These are phyloP conservation scores for Albula goreensis DNA, from an alignment of 2,113 vertebrate species.

Conservation along the genomic window DNA sequence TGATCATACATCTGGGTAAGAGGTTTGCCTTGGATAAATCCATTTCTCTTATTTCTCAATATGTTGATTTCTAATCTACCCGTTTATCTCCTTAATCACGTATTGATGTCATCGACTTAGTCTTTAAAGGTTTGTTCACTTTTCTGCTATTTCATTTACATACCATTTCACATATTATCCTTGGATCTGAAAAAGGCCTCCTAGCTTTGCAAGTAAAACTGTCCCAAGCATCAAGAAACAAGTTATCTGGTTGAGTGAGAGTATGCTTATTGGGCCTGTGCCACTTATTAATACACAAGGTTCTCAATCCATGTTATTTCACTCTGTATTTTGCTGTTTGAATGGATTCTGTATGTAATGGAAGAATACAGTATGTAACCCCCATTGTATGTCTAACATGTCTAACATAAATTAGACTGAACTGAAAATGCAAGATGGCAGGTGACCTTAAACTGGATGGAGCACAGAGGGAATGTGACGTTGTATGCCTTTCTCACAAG, in stretches of 20 bases:
- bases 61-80: neutral
- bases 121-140: neutral
- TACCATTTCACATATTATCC: neutral
- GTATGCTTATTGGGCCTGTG: too few species aligned
- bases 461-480: constrained; percentile 2
- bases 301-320: too few species aligned
- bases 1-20: neutral
- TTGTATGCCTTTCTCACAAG: neutral
- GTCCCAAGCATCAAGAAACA: too few species aligned
- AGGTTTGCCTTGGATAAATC: neutral
- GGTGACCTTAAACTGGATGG: constrained; percentile 15
- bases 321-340: neutral
- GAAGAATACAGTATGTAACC: neutral
- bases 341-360: neutral
- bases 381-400: constrained; percentile 11
- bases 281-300: too few species aligned
- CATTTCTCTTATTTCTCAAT: neutral
- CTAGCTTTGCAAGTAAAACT: neutral
- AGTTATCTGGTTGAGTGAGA: too few species aligned
- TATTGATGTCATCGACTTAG: too few species aligned
- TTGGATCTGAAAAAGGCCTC: neutral
- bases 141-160: neutral
- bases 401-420: constrained; percentile 7
- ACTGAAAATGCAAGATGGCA: neutral
- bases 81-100: neutral